These are phyloP conservation scores for roundworm (Caenorhabditis elegans) DNA, from an alignment of 1,140 invertebrate genomes.

Conservation along the genomic window WBcel235 BX284602.5:10158001-10158500, in stretches of 20 bases:
- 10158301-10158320: constrained; percentile 70
- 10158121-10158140: no score
- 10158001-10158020: background rate
- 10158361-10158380: constrained; percentile 95
- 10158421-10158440: constrained; percentile 42
- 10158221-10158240: constrained; percentile 88
- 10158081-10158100: background rate
- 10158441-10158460: constrained; percentile 95
- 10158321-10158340: constrained; percentile 75
- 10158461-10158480: constrained; percentile 75
- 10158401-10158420: constrained; percentile 67
- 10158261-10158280: constrained; percentile 97
- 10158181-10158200: constrained; percentile 94
- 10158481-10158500: constrained; percentile 75
- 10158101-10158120: no score
- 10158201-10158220: constrained; percentile 96
- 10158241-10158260: constrained; percentile 96
- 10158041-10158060: background rate
- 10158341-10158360: constrained; percentile 86
- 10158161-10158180: constrained; percentile 98
- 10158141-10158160: constrained; percentile 94
- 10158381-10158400: constrained; percentile 88
- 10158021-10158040: background rate
- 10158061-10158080: background rate
- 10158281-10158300: constrained; percentile 73